Evolutionary conservation across 2,113 vertebrate genomes (phyloP).

Genomic region (Lonchura striata): DNA sequence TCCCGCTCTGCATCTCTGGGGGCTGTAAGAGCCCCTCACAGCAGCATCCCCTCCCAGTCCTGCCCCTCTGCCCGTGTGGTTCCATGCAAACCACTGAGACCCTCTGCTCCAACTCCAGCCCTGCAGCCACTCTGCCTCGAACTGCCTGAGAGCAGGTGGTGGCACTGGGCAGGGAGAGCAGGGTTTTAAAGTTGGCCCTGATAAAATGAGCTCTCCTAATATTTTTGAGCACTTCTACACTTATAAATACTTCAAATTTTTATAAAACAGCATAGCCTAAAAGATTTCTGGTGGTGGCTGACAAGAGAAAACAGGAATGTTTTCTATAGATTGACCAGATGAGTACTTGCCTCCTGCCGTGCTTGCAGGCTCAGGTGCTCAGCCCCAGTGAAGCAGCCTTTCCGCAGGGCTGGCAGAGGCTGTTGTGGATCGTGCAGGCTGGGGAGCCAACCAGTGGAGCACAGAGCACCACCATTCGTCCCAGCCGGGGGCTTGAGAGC

Average conservation of each 20-base stretch:
- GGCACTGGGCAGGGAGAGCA: neutral
- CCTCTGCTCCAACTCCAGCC: accelerated
- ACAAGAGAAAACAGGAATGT: neutral
- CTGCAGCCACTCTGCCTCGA: neutral
- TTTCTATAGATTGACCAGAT: neutral
- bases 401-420: neutral
- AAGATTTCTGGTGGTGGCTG: neutral
- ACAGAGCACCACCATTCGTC: neutral
- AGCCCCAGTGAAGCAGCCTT: neutral
- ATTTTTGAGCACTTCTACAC: neutral
- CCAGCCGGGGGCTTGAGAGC: neutral
- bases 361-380: neutral
- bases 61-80: neutral
- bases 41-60: neutral
- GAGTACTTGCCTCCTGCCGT: accelerated
- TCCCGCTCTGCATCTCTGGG: neutral
- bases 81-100: neutral
- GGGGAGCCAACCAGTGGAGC: neutral
- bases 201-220: neutral
- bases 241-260: neutral
- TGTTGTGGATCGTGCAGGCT: neutral
- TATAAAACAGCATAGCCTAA: neutral
- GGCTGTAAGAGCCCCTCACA: neutral
- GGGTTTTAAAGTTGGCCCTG: neutral
- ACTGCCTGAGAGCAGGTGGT: accelerated